Evolutionary conservation across 53 echinoderm and acorn worm species (phyloP), one percentile per base, ranked within the genome.

Genomic region (Pentamera pediparva): DNA sequence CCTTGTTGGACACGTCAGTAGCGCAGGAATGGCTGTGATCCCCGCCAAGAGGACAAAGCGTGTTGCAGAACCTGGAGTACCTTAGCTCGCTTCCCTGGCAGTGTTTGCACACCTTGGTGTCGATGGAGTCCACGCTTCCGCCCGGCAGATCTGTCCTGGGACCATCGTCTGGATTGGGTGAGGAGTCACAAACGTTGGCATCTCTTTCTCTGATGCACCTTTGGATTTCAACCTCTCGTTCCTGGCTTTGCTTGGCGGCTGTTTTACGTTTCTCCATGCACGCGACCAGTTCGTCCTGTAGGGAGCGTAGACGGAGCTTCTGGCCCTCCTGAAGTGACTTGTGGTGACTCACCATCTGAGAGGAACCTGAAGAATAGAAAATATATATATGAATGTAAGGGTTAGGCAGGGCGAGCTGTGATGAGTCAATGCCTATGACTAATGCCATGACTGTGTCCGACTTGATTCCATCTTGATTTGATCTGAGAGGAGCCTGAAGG

Each of bases 211-310:
- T 84, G 19, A 32, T 24, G 63, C 78, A 78, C 24, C 57, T 70
- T 17, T 78, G 30, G 55, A 69, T 56, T 28, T 67, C 48, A 29
- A 54, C 33, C 58, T 59, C 69, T 67, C 58, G 35, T 25, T 69
- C 83, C 56, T 76, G 78, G 29, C 70, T 71, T 3, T 62, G 52
- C 47, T 59, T 69, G 3, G 84, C 58, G 9, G 62, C 22, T n/a
- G 49, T 62, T 2, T 77, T 65, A 12, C 77, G 62, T 62, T 86
- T 86, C 25, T 86, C 89, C 63, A 93, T 77, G 61, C 93, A 93
- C 51, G 86, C 83, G 19, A 93, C 84, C 36, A 93, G 69, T 61
- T 93, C 90, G 70, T 93, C 89, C 50, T 93, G 93, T 31, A 93
- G 93, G 21, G 87, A 84, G 20, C 86, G 73, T n/a, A 93, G 80